Percentiles rank a stretch among this genome's conserved stretches.
These are phyloP conservation scores for Syrista parreyssii DNA, from an alignment of 2,888 invertebrate species.

Conservation along the genomic window DNA sequence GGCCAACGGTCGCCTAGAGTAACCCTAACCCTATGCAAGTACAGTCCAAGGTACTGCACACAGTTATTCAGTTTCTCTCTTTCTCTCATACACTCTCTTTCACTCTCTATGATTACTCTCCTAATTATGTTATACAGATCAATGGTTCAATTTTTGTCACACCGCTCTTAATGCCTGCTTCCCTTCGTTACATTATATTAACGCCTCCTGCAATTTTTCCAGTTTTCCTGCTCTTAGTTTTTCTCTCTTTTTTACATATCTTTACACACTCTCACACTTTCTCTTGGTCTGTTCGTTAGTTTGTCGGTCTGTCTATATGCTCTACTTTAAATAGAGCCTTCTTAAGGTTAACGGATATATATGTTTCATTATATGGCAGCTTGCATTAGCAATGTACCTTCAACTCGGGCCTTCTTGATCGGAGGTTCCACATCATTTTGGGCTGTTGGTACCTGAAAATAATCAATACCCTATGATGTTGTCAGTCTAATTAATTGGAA, in stretches of 20 bases:
- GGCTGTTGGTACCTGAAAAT: constrained; percentile 52
- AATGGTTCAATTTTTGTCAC: neutral
- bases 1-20: constrained; percentile 51
- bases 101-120: neutral
- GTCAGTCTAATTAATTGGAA: neutral
- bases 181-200: neutral
- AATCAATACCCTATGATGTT: neutral
- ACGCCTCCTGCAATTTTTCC: neutral
- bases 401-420: constrained; percentile 54
- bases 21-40: constrained; percentile 44
- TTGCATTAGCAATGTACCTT: constrained; percentile 62
- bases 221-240: neutral
- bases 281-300: neutral
- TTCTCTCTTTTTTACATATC: neutral
- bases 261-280: neutral
- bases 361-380: neutral
- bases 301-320: neutral
- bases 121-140: neutral
- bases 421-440: constrained; percentile 55
- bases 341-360: neutral
- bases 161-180: neutral
- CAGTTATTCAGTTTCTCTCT: neutral
- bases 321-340: neutral
- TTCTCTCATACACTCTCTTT: neutral
- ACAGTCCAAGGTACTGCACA: neutral